Evolutionary conservation across 2,888 invertebrate species (phyloP).

Genomic region (Drepanosiphum platanoidis): DNA sequence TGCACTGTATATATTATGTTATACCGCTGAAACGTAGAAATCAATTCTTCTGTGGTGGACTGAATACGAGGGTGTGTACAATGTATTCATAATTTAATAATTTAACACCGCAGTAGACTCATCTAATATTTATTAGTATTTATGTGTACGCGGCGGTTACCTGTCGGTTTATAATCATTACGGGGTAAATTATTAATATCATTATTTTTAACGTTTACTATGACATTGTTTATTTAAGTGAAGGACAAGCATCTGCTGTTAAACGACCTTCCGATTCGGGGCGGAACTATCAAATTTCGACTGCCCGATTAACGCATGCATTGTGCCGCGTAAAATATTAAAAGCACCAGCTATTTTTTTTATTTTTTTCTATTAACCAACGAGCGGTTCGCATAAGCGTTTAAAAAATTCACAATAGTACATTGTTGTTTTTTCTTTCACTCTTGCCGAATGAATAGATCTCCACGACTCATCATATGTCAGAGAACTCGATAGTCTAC

Average conservation of each 20-base stretch:
- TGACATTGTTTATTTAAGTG: neutral
- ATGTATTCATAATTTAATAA: neutral
- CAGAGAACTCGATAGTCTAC: no score
- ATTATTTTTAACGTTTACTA: neutral
- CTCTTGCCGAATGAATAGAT: no score
- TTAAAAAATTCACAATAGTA: no score
- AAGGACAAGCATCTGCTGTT: neutral
- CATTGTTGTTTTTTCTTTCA: no score
- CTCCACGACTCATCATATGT: no score
- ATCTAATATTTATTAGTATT: neutral
- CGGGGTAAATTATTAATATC: neutral
- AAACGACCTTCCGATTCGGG: neutral
- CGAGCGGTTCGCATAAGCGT: no score
- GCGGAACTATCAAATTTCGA: neutral
- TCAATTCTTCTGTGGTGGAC: neutral
- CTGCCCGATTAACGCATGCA: neutral
- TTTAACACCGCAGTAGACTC: neutral
- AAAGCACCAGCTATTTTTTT: no score
- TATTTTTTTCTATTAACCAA: neutral
- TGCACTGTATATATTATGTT: no score
- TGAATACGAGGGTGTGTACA: neutral
- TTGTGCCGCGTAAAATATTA: neutral
- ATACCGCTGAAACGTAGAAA: neutral
- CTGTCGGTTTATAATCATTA: neutral
- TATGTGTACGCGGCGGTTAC: neutral